Evolutionary conservation across 2,797 vertebrate species (phyloP).

Genomic region (Crenuchus spilurus): DNA sequence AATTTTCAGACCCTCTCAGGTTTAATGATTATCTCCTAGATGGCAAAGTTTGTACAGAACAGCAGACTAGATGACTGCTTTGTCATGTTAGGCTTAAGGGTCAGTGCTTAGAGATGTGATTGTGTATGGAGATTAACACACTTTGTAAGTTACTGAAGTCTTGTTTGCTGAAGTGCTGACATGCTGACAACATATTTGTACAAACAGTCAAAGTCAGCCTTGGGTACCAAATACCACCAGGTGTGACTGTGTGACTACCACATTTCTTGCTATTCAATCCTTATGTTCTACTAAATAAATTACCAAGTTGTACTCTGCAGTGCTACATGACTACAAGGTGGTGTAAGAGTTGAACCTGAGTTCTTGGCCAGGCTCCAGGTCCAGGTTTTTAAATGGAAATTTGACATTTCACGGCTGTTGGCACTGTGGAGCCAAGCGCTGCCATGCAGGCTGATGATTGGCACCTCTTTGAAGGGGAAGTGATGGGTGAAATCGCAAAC

Average conservation of each 20-base stretch:
- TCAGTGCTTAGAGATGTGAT: not conserved
- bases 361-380: slow-evolving; percentile 26
- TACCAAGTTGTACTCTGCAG: slow-evolving; percentile 8
- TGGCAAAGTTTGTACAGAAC: not conserved
- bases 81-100: not conserved
- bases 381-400: slow-evolving; percentile 15
- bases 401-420: slow-evolving; percentile 34
- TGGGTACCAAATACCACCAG: not conserved
- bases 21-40: not conserved
- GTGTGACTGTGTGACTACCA: not conserved
- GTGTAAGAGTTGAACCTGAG: not conserved
- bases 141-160: slow-evolving; percentile 3
- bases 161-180: not conserved
- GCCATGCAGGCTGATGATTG: slow-evolving; percentile 5
- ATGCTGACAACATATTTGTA: not conserved
- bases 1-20: not conserved
- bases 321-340: not conserved
- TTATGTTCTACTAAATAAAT: not conserved
- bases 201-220: slow-evolving; percentile 10
- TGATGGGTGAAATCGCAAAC: slow-evolving; percentile 31
- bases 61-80: not conserved
- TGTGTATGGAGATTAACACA: slow-evolving; percentile 4
- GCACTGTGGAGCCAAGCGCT: not conserved
- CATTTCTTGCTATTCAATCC: not conserved
- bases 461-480: slow-evolving; percentile 33